phyloP scores from a whole-genome alignment of 2,113 vertebrate genomes.

The Corythornis madagascariensis region DNA sequence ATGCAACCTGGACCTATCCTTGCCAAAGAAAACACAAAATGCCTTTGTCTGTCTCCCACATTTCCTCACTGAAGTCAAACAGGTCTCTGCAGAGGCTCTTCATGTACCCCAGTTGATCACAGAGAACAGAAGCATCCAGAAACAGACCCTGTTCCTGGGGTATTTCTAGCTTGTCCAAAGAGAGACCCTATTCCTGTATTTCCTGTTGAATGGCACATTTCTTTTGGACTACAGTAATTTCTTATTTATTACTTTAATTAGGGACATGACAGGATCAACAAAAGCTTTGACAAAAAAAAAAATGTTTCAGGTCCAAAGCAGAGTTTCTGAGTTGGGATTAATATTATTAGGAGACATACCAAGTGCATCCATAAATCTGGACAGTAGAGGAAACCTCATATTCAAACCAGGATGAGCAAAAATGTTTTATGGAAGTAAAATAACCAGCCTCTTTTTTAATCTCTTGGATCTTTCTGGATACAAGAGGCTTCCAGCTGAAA shows the following conservation, averaged over 20 bases:
- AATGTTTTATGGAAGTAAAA: background rate
- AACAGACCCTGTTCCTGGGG: background rate
- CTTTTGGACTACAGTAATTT: background rate
- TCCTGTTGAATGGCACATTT: background rate
- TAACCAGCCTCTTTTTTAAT: background rate
- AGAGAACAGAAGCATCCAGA: background rate
- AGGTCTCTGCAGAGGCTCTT: background rate
- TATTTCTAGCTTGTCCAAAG: background rate
- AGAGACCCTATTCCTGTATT: too few species aligned
- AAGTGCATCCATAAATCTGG: background rate
- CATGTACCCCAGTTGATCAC: background rate
- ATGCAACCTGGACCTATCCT: background rate
- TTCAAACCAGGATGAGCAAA: background rate
- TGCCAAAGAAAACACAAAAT: background rate
- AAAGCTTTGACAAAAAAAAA: background rate
- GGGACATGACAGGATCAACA: background rate
- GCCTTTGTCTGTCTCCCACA: background rate
- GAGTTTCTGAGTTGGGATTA: background rate
- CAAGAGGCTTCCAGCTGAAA: background rate
- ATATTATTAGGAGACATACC: background rate
- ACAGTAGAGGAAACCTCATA: background rate
- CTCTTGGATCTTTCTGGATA: background rate
- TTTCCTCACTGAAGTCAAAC: background rate
- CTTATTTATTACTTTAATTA: background rate
- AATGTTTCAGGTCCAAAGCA: background rate